Evolutionary conservation across 2,797 vertebrate species (phyloP).

Genomic region (Spinus pinus): DNA sequence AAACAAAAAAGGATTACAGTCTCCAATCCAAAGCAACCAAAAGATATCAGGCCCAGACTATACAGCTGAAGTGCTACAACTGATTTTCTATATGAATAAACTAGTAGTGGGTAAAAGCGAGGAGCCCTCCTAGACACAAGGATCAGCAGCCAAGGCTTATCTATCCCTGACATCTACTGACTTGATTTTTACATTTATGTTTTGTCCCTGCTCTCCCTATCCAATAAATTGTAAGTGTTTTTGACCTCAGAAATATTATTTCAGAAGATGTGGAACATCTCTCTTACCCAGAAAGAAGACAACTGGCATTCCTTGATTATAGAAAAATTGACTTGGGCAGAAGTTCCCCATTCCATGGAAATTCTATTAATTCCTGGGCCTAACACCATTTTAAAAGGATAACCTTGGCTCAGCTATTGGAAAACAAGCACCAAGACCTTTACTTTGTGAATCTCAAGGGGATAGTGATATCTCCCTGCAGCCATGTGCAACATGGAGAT

Average conservation of each 20-base stretch:
- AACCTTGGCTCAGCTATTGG: not conserved
- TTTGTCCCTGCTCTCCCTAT: not conserved
- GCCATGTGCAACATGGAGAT: not conserved
- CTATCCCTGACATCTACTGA: not conserved
- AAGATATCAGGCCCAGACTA: not conserved
- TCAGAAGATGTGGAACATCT: not conserved
- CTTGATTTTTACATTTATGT: not conserved
- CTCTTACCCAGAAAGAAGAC: not conserved
- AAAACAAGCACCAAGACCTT: not conserved
- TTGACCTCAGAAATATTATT: not conserved
- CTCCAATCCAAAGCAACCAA: not conserved
- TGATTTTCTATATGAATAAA: not conserved
- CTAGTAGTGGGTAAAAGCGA: not conserved
- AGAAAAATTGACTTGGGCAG: not conserved
- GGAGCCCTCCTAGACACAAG: not conserved
- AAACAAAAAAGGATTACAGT: not conserved
- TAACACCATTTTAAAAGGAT: not conserved
- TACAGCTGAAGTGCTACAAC: not conserved
- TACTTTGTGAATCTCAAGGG: not conserved
- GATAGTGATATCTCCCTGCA: not conserved
- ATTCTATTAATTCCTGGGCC: not conserved
- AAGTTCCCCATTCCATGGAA: not conserved
- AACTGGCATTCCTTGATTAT: not conserved
- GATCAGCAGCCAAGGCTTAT: not conserved
- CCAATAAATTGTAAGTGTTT: not conserved